Evolutionary conservation across 2,797 vertebrate genomes (phyloP).

Genomic region (Cynodonichthys magdalenae): DNA sequence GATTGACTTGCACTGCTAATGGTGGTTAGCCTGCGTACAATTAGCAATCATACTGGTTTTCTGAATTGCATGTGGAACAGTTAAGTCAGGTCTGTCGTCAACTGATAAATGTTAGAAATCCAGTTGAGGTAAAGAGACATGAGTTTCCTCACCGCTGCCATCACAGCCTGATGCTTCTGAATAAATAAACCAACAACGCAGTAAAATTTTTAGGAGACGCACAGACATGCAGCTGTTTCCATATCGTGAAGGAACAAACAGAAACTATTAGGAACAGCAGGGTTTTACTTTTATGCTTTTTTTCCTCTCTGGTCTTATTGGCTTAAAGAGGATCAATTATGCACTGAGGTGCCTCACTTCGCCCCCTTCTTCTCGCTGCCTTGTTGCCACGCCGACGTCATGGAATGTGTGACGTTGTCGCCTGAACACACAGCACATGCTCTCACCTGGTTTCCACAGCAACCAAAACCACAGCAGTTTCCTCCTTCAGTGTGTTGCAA

Average conservation of each 20-base stretch:
- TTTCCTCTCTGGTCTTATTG: slow-evolving; percentile 17
- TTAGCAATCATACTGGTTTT: too few species aligned
- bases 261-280: slow-evolving; percentile 14
- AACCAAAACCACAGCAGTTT: slow-evolving; percentile 80
- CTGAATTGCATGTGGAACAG: too few species aligned
- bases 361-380: slow-evolving; percentile 43
- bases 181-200: background rate
- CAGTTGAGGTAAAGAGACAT: too few species aligned
- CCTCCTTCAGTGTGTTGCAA: slow-evolving; percentile 59
- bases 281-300: slow-evolving; percentile 20
- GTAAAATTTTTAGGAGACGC: too few species aligned
- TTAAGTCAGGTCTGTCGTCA: too few species aligned
- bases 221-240: background rate
- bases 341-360: slow-evolving; percentile 14
- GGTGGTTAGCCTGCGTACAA: too few species aligned
- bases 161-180: background rate
- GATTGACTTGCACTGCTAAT: too few species aligned
- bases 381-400: slow-evolving; percentile 69
- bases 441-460: slow-evolving; percentile 81
- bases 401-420: slow-evolving; percentile 81
- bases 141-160: too few species aligned
- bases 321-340: slow-evolving; percentile 35
- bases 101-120: too few species aligned
- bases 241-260: slow-evolving; percentile 8
- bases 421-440: slow-evolving; percentile 56